Percentiles rank a stretch among this genome's conserved stretches.
phyloP scores from a whole-genome alignment of 2,113 vertebrate genomes.

The Caloenas nicobarica region DNA sequence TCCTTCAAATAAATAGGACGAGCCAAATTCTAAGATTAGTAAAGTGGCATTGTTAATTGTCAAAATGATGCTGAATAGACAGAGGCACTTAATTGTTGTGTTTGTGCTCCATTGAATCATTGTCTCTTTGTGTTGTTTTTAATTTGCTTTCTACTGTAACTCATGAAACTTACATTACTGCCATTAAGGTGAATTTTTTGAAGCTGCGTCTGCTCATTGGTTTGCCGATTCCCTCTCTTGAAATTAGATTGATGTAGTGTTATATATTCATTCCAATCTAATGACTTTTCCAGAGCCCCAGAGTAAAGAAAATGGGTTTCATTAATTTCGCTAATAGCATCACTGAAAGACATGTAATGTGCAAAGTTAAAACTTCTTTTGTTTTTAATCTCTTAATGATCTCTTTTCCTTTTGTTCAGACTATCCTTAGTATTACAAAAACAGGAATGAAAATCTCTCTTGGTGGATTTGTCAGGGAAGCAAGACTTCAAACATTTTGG shows the following conservation, averaged over 20 bases:
- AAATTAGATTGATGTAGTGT: constrained; percentile 73
- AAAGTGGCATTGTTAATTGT: constrained; percentile 57
- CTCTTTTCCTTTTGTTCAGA: constrained; percentile 57
- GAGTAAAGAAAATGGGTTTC: constrained; percentile 71
- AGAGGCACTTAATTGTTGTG: constrained; percentile 38
- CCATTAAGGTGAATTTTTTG: constrained; percentile 67
- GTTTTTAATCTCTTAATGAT: constrained; percentile 72
- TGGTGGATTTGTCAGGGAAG: constrained; percentile 37
- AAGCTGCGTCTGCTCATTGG: constrained; percentile 63
- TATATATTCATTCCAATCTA: constrained; percentile 72
- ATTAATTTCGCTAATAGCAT: constrained; percentile 75
- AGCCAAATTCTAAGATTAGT: constrained; percentile 46
- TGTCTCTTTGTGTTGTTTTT: constrained; percentile 64
- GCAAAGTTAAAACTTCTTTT: constrained; percentile 62
- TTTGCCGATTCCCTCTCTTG: constrained; percentile 63
- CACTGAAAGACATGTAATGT: constrained; percentile 66
- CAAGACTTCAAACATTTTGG: constrained; percentile 42
- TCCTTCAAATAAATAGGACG: neutral
- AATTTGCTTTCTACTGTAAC: constrained; percentile 70
- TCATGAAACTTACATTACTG: constrained; percentile 65
- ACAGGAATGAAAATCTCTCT: constrained; percentile 49
- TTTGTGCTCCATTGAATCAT: constrained; percentile 56
- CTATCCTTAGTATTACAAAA: constrained; percentile 47
- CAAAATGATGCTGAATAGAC: constrained; percentile 52
- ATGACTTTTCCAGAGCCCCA: constrained; percentile 67